These are phyloP conservation scores for Mesoligia furuncula DNA, from an alignment of 2,888 invertebrate species.

Conservation along the genomic window DNA sequence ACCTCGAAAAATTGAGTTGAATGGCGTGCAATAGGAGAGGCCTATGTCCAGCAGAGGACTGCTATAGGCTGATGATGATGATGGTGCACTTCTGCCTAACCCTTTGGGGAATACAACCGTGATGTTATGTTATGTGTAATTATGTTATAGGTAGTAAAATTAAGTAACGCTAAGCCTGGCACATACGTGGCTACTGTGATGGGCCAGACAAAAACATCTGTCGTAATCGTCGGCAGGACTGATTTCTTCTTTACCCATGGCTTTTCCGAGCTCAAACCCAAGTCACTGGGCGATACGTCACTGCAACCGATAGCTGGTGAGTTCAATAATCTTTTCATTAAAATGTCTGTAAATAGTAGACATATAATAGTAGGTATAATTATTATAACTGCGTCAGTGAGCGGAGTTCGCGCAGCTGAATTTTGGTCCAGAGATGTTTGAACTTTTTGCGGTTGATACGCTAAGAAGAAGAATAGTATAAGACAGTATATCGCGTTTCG, in stretches of 20 bases:
- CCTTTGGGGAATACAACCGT: neutral
- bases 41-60: too few relatives aligned
- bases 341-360: too few relatives aligned
- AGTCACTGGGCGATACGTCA: slow-evolving; percentile 45
- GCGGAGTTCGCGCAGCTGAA: too few relatives aligned
- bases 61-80: too few relatives aligned
- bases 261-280: slow-evolving; percentile 58
- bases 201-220: slow-evolving; percentile 33
- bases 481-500: neutral
- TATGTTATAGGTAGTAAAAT: slow-evolving; percentile 46
- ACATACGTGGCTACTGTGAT: slow-evolving; percentile 49
- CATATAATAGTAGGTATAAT: neutral
- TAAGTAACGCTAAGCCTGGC: slow-evolving; percentile 45
- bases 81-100: neutral
- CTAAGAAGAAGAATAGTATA: neutral
- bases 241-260: slow-evolving; percentile 64
- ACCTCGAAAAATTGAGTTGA: too few relatives aligned
- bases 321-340: slow-evolving; percentile 14
- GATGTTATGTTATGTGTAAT: neutral
- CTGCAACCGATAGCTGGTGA: slow-evolving; percentile 63
- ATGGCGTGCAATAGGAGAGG: too few relatives aligned
- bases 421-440: too few relatives aligned
- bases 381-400: too few relatives aligned
- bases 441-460: too few relatives aligned
- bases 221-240: slow-evolving; percentile 58